Percentiles rank a stretch among this genome's conserved stretches.
Conservation (phyloP, 2,888 invertebrate species). For the Ophion ellenae region DNA sequence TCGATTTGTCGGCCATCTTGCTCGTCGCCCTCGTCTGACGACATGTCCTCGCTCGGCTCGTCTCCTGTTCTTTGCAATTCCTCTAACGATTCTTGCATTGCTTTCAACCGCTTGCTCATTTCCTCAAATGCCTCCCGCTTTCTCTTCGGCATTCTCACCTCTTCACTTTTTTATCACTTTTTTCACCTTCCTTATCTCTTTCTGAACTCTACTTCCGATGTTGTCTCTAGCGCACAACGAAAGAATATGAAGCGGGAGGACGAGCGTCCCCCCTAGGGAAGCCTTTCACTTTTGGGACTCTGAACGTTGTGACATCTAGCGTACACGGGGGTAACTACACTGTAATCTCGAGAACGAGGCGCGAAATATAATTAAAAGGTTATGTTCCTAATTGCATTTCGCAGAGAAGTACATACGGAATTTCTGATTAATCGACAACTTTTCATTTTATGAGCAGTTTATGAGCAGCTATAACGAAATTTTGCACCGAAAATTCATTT, state of each 20-base stretch:
- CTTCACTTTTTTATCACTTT: conserved; percentile 8
- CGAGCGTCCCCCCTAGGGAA: neutral
- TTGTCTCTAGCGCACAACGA: conserved; percentile 17
- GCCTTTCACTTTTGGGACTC: too few species aligned
- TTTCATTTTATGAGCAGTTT: too few species aligned
- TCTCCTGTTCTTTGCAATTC: neutral
- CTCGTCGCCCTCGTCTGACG: conserved; percentile 7
- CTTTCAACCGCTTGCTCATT: conserved; percentile 4
- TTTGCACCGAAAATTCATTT: too few species aligned
- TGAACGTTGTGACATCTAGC: too few species aligned
- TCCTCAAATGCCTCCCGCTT: neutral
- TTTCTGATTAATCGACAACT: too few species aligned
- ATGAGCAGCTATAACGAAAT: too few species aligned
- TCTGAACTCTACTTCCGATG: neutral
- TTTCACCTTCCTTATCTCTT: neutral
- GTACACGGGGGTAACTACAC: too few species aligned
- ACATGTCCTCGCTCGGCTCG: neutral
- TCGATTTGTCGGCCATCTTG: conserved; percentile 14
- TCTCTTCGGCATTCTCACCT: neutral
- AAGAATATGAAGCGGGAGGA: conserved; percentile 17
- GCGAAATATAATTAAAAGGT: too few species aligned
- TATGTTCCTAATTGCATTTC: too few species aligned
- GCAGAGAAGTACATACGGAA: too few species aligned
- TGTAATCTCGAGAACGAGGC: too few species aligned
- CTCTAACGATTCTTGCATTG: neutral